Conservation (phyloP, 1,140 invertebrate species). For the Drosophila athabasca region DNA sequence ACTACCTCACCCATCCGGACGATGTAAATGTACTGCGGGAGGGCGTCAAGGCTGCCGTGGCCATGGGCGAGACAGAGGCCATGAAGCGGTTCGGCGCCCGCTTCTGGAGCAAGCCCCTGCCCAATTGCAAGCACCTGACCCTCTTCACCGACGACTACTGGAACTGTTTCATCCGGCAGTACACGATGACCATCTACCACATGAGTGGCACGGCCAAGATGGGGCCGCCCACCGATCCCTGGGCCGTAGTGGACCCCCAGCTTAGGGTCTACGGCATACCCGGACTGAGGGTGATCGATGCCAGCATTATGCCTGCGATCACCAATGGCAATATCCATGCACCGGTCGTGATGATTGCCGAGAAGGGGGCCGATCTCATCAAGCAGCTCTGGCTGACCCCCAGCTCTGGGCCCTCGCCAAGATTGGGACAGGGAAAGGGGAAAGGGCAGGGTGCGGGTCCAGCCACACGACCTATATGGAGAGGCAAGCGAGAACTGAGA, state of each 20-base stretch:
- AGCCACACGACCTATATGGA: constrained; percentile 36
- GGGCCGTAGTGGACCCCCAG: constrained; percentile 92
- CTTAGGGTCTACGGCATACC: constrained; percentile 90
- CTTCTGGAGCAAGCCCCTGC: constrained; percentile 88
- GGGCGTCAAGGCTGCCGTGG: constrained; percentile 93
- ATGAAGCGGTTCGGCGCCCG: constrained; percentile 90
- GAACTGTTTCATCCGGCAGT: constrained; percentile 91
- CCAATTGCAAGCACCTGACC: constrained; percentile 91
- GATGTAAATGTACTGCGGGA: constrained; percentile 91
- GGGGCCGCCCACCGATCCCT: constrained; percentile 90
- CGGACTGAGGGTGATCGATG: constrained; percentile 87
- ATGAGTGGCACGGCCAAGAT: constrained; percentile 93
- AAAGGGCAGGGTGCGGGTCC: neutral
- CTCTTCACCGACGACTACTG: constrained; percentile 93
- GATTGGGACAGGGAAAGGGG: constrained; percentile 1
- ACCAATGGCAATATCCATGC: constrained; percentile 94
- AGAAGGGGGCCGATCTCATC: constrained; percentile 94
- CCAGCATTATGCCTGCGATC: constrained; percentile 85
- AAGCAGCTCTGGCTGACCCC: constrained; percentile 88
- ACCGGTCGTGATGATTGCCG: constrained; percentile 95
- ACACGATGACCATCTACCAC: constrained; percentile 94
- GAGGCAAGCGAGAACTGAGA: constrained; percentile 39
- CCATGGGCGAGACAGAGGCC: constrained; percentile 89
- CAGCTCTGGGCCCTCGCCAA: constrained; percentile 20
- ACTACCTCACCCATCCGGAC: constrained; percentile 92